These are phyloP conservation scores for Euwallacea similis DNA, from an alignment of 1,140 invertebrate species.

Conservation along the genomic window DNA sequence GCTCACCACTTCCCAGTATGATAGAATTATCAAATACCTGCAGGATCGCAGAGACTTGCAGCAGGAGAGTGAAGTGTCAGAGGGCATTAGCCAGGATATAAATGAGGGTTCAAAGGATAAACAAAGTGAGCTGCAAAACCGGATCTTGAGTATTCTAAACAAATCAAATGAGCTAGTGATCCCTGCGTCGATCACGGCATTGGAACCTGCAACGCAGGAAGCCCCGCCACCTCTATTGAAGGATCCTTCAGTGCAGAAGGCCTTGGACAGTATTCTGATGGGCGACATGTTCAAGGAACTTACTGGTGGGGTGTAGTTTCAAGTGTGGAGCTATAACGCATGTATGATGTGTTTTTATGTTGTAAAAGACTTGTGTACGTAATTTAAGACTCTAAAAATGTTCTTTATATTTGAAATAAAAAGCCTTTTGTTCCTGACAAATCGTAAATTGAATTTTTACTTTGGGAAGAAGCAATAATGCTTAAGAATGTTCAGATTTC, in stretches of 20 bases:
- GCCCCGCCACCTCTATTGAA: slow-evolving; percentile 63
- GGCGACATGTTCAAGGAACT: slow-evolving; percentile 62
- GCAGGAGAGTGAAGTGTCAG: slow-evolving; percentile 69
- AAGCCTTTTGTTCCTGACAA: no score
- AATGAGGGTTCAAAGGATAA: slow-evolving; percentile 54
- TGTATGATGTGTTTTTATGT: no score
- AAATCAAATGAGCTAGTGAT: slow-evolving; percentile 47
- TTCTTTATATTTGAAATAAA: no score
- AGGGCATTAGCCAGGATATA: slow-evolving; percentile 57
- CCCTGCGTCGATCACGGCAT: slow-evolving; percentile 48
- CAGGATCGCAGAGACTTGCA: slow-evolving; percentile 73
- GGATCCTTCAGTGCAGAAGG: slow-evolving; percentile 74
- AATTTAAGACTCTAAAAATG: no score
- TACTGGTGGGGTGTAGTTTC: slow-evolving; percentile 10
- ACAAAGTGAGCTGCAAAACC: slow-evolving; percentile 77
- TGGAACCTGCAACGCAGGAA: slow-evolving; percentile 32
- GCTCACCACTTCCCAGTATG: slow-evolving; percentile 79
- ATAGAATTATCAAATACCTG: slow-evolving; percentile 79
- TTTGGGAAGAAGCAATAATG: no score
- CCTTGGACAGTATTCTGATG: slow-evolving; percentile 72
- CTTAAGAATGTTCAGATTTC: no score
- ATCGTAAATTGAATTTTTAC: no score
- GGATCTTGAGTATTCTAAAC: slow-evolving; percentile 83
- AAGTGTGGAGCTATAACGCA: no score
- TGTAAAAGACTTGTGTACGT: no score